These are phyloP conservation scores for Pseudomyrmex dendroicus DNA, from an alignment of 1,140 invertebrate genomes.

Conservation along the genomic window DNA sequence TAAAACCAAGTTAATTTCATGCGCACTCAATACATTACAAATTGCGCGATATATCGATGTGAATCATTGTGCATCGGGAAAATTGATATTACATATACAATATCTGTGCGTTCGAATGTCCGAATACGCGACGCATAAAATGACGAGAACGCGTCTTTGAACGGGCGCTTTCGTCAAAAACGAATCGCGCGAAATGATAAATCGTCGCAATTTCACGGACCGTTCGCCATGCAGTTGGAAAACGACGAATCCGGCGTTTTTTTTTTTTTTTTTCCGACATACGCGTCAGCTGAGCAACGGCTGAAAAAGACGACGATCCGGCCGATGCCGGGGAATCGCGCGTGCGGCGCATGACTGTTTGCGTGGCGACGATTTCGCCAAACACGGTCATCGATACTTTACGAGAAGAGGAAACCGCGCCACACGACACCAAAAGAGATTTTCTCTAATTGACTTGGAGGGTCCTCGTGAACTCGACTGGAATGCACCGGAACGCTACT, in stretches of 20 bases:
- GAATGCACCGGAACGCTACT: constrained; percentile 55
- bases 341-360: constrained; percentile 12
- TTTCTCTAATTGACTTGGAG: constrained; percentile 71
- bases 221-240: constrained; percentile 14
- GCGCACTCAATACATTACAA: background rate
- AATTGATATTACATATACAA: background rate
- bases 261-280: constrained; percentile 3
- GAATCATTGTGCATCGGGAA: background rate
- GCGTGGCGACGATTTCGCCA: constrained; percentile 36
- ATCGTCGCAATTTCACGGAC: constrained; percentile 38
- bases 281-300: background rate
- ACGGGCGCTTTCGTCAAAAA: constrained; percentile 2
- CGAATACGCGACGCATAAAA: background rate
- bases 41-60: background rate
- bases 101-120: constrained; percentile 4
- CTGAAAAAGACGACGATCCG: background rate
- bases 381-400: constrained; percentile 55
- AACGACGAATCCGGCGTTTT: constrained; percentile 23
- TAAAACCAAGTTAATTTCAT: background rate
- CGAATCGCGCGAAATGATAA: constrained; percentile 54
- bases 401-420: constrained; percentile 24
- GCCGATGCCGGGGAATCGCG: background rate
- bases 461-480: constrained; percentile 49
- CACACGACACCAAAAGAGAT: constrained; percentile 59
- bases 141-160: background rate